Conservation (phyloP, 2,113 vertebrate species). For the Xenopus borealis region DNA sequence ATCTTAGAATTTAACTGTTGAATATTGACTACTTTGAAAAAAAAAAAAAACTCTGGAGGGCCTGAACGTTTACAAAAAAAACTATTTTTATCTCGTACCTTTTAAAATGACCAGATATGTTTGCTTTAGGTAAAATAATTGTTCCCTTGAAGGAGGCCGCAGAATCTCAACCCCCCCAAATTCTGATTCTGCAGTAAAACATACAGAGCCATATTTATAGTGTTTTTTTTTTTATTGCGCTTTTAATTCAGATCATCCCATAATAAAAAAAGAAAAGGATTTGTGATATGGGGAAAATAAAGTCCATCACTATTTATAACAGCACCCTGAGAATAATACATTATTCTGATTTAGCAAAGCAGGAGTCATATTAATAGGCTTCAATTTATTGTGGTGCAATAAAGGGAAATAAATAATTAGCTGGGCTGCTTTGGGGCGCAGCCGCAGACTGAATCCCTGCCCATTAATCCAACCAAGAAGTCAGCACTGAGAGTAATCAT, state of each 20-base stretch:
- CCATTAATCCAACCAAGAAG: constrained; percentile 21
- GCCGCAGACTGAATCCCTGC: not conserved
- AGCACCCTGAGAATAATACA: constrained; percentile 35
- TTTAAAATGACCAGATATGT: too few relatives aligned
- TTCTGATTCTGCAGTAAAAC: constrained; percentile 5
- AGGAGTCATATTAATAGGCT: constrained; percentile 38
- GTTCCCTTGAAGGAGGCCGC: too few relatives aligned
- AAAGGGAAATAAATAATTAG: constrained; percentile 43
- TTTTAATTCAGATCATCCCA: constrained; percentile 37
- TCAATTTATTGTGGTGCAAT: constrained; percentile 37
- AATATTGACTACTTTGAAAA: too few relatives aligned
- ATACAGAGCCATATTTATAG: constrained; percentile 38
- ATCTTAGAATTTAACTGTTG: too few relatives aligned
- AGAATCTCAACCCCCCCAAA: too few relatives aligned
- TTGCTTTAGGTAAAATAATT: too few relatives aligned
- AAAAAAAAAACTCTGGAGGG: too few relatives aligned
- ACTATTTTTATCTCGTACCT: too few relatives aligned
- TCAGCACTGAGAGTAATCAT: constrained; percentile 8
- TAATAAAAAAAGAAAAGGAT: constrained; percentile 18
- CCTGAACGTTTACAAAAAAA: too few relatives aligned
- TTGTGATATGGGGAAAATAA: constrained; percentile 4
- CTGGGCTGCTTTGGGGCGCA: constrained; percentile 9
- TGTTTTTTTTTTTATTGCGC: constrained; percentile 42
- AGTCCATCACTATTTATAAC: constrained; percentile 31
- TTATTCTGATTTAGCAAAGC: constrained; percentile 34